Evolutionary conservation across 2,113 vertebrate species (phyloP), one percentile per base, ranked within the genome.

Genomic region (Turdus rufiventris): DNA sequence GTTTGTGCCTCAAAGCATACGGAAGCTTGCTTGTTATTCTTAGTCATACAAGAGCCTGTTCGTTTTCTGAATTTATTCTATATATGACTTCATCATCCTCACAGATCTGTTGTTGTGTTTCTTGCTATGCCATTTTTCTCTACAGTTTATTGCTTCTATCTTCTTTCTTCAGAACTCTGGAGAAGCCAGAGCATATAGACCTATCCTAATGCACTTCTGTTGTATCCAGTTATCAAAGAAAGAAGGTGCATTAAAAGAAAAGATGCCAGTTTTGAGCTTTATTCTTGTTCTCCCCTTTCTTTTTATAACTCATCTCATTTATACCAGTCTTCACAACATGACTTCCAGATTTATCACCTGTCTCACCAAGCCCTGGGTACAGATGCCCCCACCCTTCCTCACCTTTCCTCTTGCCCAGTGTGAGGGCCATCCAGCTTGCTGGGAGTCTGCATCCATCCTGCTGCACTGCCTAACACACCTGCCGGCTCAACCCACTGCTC

Each of bases 31-130:
- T 51, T 1, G 14, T 91, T 96, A 70, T 68, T 91, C 78, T 91
- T 95, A 96, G 85, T 95, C 91, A 92, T 74, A 13, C 17, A 77
- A 86, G 79, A 77, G 24, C 63, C 83, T 38, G 48, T 77, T 92
- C 34, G 13, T 85, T 94, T 93, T 85, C 91, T 92, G 92, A 84
- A 86, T 73, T 77, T 34, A 77, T 80, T 91, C 14, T 3, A 20
- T 68, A 56, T 84, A 74, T 3, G 9, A 54, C 31, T 92, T 88
- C 38, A 73, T 71, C 51, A 71, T 51, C 43, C 31, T 92, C 24
- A 43, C 61, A 67, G 29, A 86, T 71, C 51, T 88, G 72, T 62
- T 93, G 28, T 11, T 6, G 0, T 24, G 9, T 74, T 93, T 77
- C 72, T 77, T 91, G 19, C 63, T 74, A 3, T 83, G 51, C n/a